Evolutionary conservation across 2,113 vertebrate species (phyloP).

Genomic region (Lepus europaeus): DNA sequence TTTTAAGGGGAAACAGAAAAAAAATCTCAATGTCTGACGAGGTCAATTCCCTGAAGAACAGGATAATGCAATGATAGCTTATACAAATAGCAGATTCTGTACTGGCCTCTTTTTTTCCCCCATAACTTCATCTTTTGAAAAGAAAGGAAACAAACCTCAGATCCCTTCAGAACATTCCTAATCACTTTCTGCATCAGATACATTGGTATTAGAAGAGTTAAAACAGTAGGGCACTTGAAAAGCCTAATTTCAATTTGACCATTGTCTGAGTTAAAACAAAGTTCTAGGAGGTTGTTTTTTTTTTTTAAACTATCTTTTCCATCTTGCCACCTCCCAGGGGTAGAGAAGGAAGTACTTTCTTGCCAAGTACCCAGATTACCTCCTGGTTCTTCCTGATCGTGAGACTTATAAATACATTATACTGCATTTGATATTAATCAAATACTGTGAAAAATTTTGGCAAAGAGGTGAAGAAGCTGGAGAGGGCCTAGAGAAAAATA

Average conservation of each 20-base stretch:
- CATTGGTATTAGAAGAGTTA: constrained; percentile 24
- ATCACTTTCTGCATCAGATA: constrained; percentile 53
- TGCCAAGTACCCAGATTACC: background rate
- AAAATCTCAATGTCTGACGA: background rate
- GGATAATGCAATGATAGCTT: background rate
- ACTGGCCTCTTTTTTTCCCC: background rate
- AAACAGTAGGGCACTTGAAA: constrained; percentile 13
- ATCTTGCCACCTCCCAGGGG: constrained; percentile 18
- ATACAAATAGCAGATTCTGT: constrained; percentile 35
- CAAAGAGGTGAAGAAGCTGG: constrained; percentile 60
- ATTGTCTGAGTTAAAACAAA: constrained; percentile 57
- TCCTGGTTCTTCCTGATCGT: constrained; percentile 56
- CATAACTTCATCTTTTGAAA: constrained; percentile 9
- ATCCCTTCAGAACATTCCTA: constrained; percentile 26
- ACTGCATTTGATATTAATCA: constrained; percentile 43
- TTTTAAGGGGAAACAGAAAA: constrained; percentile 19
- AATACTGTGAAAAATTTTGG: constrained; percentile 45
- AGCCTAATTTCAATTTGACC: constrained; percentile 50
- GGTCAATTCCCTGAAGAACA: constrained; percentile 23
- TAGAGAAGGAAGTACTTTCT: constrained; percentile 54
- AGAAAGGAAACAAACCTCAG: constrained; percentile 38
- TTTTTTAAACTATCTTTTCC: constrained; percentile 50
- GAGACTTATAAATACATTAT: constrained; percentile 48
- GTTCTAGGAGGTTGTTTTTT: background rate
- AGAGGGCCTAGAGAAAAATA: constrained; percentile 54